These are phyloP conservation scores for Valencia hispanica DNA, from an alignment of 2,797 vertebrate species.

Conservation along the genomic window DNA sequence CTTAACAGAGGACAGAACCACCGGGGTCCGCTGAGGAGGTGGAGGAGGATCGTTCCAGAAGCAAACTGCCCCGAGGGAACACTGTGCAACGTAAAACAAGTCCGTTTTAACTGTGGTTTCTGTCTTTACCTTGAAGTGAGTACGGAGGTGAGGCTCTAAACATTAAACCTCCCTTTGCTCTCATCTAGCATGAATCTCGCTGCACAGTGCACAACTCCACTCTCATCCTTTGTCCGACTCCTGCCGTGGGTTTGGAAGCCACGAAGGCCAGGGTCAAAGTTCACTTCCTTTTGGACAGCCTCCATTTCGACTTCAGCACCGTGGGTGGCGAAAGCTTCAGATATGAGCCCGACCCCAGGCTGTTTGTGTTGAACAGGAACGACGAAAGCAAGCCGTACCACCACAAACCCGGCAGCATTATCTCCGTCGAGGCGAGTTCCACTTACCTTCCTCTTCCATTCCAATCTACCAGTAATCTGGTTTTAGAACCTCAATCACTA, in stretches of 20 bases:
- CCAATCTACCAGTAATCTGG: not conserved
- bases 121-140: too few relatives aligned
- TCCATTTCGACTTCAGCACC: constrained; percentile 88
- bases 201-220: constrained; percentile 89
- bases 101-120: constrained; percentile 36
- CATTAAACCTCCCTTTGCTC: not conserved
- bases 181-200: constrained; percentile 84
- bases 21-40: constrained; percentile 65
- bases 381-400: constrained; percentile 89
- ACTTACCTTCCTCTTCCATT: not conserved
- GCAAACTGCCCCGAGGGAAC: constrained; percentile 78
- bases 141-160: fast-evolving
- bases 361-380: constrained; percentile 86
- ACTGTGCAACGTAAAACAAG: constrained; percentile 83
- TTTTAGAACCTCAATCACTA: too few relatives aligned
- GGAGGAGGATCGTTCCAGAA: constrained; percentile 86
- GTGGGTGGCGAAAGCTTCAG: constrained; percentile 85
- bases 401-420: constrained; percentile 95
- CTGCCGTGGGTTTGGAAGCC: constrained; percentile 83
- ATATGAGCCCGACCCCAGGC: constrained; percentile 89
- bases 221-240: constrained; percentile 89
- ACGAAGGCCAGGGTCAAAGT: constrained; percentile 81
- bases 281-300: constrained; percentile 92
- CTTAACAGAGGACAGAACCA: constrained; percentile 26
- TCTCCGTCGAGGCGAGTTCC: constrained; percentile 92